These are phyloP conservation scores for Sphyrna mokarran DNA, from an alignment of 2,113 vertebrate genomes.

Conservation along the genomic window DNA sequence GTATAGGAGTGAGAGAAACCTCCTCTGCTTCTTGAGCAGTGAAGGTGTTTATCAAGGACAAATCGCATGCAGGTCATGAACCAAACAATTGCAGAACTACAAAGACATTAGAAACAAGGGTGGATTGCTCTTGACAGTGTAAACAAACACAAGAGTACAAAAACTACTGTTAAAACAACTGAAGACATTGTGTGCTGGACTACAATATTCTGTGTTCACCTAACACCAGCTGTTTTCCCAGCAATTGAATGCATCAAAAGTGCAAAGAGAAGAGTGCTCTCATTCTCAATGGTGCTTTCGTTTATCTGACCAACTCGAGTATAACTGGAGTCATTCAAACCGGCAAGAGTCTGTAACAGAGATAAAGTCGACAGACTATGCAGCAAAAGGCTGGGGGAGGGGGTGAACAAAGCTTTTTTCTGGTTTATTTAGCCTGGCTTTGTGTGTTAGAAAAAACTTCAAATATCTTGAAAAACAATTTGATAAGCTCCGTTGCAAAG, in stretches of 20 bases:
- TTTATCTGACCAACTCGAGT: conserved; percentile 21
- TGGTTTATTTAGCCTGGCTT: not conserved
- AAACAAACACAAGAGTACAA: conserved; percentile 60
- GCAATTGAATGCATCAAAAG: conserved; percentile 22
- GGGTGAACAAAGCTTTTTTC: not conserved
- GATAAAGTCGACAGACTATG: conserved; percentile 5
- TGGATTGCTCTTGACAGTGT: conserved; percentile 53
- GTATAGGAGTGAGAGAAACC: conserved; percentile 17
- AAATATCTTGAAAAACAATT: not conserved
- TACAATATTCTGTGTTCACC: conserved; percentile 48
- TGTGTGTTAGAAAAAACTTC: not conserved
- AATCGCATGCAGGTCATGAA: not conserved
- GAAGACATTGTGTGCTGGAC: conserved; percentile 56
- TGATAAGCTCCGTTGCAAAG: not conserved
- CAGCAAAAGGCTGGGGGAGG: not conserved
- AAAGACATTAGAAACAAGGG: conserved; percentile 50
- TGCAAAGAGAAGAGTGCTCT: not conserved
- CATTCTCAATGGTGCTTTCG: not conserved
- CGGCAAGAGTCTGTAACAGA: not conserved
- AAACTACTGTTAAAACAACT: conserved; percentile 52
- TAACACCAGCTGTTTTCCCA: not conserved
- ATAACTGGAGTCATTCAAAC: conserved; percentile 27
- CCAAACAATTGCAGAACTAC: conserved; percentile 39
- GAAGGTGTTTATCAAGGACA: conserved; percentile 56
- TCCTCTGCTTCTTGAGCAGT: conserved; percentile 40